Evolutionary conservation across 2,888 invertebrate genomes (phyloP).

Genomic region (Helicoverpa assulta): DNA sequence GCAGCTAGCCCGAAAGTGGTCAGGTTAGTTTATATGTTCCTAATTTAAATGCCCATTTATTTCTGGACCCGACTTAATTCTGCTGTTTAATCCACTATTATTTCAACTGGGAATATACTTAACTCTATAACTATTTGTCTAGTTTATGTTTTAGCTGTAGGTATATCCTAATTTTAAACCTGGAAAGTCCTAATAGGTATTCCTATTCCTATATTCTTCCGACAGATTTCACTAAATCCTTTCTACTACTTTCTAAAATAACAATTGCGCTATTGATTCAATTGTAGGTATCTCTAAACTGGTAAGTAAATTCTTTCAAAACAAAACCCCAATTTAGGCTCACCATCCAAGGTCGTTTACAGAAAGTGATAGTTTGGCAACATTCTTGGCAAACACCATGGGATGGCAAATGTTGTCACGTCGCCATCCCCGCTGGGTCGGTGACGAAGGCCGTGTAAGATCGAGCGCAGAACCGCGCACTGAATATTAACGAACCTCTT

Average conservation of each 20-base stretch:
- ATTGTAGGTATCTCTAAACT: neutral
- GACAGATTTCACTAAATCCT: too few relatives aligned
- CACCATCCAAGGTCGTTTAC: neutral
- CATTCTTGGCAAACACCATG: slow-evolving; percentile 25
- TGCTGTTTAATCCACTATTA: neutral
- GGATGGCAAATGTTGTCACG: slow-evolving; percentile 63
- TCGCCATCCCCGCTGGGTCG: slow-evolving; percentile 40
- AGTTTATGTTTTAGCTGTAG: too few relatives aligned
- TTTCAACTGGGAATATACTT: neutral
- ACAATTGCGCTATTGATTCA: too few relatives aligned
- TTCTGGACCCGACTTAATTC: neutral
- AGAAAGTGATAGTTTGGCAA: slow-evolving; percentile 11
- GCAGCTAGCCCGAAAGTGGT: neutral
- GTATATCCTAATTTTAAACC: too few relatives aligned
- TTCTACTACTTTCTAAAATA: too few relatives aligned
- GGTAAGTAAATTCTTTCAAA: neutral
- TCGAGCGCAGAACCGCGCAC: slow-evolving; percentile 47
- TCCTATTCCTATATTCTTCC: too few relatives aligned
- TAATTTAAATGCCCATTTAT: neutral
- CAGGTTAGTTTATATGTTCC: neutral
- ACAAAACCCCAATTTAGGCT: neutral
- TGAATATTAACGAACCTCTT: slow-evolving; percentile 67
- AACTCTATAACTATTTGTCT: too few relatives aligned
- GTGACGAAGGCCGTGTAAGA: slow-evolving; percentile 59
- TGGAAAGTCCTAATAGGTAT: too few relatives aligned